Conservation (phyloP, 2,888 invertebrate species). For the Eilema sororculum region DNA sequence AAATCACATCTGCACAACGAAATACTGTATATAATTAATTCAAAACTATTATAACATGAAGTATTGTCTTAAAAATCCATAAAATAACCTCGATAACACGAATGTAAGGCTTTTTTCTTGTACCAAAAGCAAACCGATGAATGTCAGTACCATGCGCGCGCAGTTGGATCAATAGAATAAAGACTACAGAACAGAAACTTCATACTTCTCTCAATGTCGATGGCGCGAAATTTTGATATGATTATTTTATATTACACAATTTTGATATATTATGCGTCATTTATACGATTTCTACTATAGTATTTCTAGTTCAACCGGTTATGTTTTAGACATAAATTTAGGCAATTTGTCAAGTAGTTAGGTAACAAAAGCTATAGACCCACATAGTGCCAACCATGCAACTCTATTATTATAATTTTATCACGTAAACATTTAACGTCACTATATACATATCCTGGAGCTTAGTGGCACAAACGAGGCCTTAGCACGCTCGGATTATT, state of each 20-base stretch:
- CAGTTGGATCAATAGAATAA: slow-evolving; percentile 70
- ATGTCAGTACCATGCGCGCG: slow-evolving; percentile 76
- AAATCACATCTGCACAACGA: slow-evolving; percentile 25
- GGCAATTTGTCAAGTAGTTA: neutral
- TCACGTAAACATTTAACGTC: neutral
- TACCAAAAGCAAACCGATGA: slow-evolving; percentile 61
- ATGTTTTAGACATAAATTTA: neutral
- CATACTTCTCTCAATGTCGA: slow-evolving; percentile 17
- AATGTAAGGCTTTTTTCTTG: slow-evolving; percentile 67
- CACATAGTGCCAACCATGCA: neutral
- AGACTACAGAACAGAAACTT: neutral
- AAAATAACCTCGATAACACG: slow-evolving; percentile 62
- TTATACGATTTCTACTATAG: neutral
- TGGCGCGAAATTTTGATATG: slow-evolving; percentile 34
- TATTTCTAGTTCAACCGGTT: neutral
- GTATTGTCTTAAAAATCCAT: slow-evolving; percentile 36
- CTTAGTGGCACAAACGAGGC: no score
- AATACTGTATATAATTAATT: slow-evolving; percentile 20
- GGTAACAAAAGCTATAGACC: neutral
- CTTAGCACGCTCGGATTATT: no score
- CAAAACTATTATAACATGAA: slow-evolving; percentile 23
- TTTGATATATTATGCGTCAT: neutral
- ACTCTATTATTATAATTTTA: neutral
- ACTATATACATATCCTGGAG: no score
- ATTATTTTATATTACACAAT: neutral